Conservation (phyloP, 2,113 vertebrate species). For the Reinhardtius hippoglossoides region DNA sequence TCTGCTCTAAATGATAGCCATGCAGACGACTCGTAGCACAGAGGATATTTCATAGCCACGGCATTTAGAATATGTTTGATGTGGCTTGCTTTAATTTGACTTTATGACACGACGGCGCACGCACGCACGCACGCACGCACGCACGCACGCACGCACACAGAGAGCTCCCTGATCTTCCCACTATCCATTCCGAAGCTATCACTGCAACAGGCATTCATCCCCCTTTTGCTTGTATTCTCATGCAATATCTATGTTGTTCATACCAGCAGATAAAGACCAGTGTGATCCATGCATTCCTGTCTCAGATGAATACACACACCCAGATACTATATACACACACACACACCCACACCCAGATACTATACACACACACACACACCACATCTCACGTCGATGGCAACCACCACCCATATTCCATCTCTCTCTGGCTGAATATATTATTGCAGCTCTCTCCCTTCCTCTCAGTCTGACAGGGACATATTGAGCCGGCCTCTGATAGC, state of each 20-base stretch:
- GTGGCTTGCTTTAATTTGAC: conserved; percentile 51
- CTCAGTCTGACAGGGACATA: conserved; percentile 66
- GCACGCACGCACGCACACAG: not conserved
- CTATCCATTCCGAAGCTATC: conserved; percentile 2
- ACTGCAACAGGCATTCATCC: conserved; percentile 13
- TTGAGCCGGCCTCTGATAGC: conserved; percentile 57
- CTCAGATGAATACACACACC: conserved; percentile 11
- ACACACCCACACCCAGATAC: conserved; percentile 16
- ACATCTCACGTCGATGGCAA: conserved; percentile 29
- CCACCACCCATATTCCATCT: conserved; percentile 55
- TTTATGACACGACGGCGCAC: conserved; percentile 14
- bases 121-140: not conserved
- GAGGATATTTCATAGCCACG: conserved; percentile 38
- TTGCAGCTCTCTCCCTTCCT: not conserved
- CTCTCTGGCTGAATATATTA: conserved; percentile 56
- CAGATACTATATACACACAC: conserved; percentile 1
- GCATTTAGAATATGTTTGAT: conserved; percentile 62
- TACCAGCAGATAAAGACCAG: conserved; percentile 47
- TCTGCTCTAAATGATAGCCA: conserved; percentile 38
- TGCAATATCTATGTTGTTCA: conserved; percentile 41
- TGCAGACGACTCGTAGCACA: conserved; percentile 12
- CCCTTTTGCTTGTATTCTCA: not conserved
- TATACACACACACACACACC: conserved; percentile 20
- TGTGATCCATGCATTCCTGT: conserved; percentile 31
- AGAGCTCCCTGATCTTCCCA: conserved; percentile 1